phyloP scores from a whole-genome alignment of 2,888 invertebrate species.

The Cotesia congregata region DNA sequence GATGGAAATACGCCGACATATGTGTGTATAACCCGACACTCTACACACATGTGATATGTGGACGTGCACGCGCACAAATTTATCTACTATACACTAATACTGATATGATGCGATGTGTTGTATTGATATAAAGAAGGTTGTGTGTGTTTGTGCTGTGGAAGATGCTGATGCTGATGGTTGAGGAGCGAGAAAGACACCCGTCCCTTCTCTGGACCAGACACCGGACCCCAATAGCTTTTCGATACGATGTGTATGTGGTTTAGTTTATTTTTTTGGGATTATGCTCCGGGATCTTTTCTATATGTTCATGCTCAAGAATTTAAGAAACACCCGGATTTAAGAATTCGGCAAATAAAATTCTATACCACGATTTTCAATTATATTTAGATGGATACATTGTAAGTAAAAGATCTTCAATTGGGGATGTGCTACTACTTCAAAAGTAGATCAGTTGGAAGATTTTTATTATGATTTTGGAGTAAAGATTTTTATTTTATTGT shows the following conservation, averaged over 20 bases:
- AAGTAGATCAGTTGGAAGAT: too few relatives aligned
- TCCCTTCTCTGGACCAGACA: too few relatives aligned
- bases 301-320: conserved; percentile 11
- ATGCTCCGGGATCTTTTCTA: conserved; percentile 8
- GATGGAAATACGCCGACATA: too few relatives aligned
- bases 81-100: neutral
- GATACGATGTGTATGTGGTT: conserved; percentile 18
- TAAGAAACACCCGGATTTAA: neutral
- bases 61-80: conserved; percentile 1
- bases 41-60: neutral
- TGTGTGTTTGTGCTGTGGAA: neutral
- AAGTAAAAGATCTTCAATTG: neutral
- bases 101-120: neutral
- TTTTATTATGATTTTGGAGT: too few relatives aligned
- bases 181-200: conserved; percentile 27
- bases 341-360: conserved; percentile 1
- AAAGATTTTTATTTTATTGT: too few relatives aligned
- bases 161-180: neutral
- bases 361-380: conserved; percentile 14
- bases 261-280: conserved; percentile 15
- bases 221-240: conserved; percentile 27
- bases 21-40: neutral
- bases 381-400: neutral
- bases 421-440: too few relatives aligned
- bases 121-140: neutral